Evolutionary conservation across 2,888 invertebrate species (phyloP).

Genomic region (Margaritifera margaritifera): DNA sequence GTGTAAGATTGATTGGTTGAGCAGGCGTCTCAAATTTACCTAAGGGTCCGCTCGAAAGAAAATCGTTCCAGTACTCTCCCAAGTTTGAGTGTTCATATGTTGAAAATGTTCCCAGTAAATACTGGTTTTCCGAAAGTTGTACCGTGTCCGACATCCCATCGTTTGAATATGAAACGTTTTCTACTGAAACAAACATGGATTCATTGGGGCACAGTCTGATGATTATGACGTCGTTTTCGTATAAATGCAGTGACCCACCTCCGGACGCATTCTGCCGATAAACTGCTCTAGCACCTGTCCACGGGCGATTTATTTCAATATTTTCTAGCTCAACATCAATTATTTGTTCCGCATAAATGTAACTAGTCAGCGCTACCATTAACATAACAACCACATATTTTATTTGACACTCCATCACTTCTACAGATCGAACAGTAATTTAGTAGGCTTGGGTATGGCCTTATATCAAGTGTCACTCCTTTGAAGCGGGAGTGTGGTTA

Average conservation of each 20-base stretch:
- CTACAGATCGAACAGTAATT: too few relatives aligned
- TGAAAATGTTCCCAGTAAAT: conserved; percentile 16
- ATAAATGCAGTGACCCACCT: conserved; percentile 17
- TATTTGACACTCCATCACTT: too few relatives aligned
- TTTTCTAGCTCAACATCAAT: too few relatives aligned
- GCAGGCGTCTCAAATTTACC: conserved; percentile 5
- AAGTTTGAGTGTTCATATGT: conserved; percentile 25
- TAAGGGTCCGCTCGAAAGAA: conserved; percentile 15
- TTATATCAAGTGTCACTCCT: too few relatives aligned
- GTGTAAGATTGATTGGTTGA: too few relatives aligned
- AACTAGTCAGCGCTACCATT: too few relatives aligned
- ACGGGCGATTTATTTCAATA: too few relatives aligned
- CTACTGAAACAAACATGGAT: conserved; percentile 25
- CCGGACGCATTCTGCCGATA: not conserved
- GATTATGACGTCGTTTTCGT: conserved; percentile 22
- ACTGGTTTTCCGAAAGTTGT: too few relatives aligned
- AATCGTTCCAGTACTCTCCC: conserved; percentile 25
- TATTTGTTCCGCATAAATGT: too few relatives aligned
- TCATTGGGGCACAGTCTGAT: conserved; percentile 14
- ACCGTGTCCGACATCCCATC: conserved; percentile 43
- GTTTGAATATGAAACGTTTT: conserved; percentile 43
- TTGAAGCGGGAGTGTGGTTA: not conserved
- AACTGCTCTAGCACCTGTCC: too few relatives aligned
- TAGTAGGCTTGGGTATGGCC: too few relatives aligned
- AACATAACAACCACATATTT: too few relatives aligned